Evolutionary conservation across 2,113 vertebrate genomes (phyloP).

Genomic region (Falcunculus frontatus): DNA sequence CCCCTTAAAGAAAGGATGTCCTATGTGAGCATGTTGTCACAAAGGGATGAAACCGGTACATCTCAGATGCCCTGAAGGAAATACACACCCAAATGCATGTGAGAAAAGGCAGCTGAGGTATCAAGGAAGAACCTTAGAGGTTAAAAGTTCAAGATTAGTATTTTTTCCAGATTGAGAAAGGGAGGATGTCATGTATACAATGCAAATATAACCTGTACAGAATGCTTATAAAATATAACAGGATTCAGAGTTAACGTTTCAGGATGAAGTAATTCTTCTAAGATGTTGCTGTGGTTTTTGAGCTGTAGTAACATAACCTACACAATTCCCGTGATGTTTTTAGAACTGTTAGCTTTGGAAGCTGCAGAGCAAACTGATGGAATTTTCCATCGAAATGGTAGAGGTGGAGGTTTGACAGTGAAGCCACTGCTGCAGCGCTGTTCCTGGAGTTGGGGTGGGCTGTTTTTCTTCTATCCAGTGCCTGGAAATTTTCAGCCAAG

Average conservation of each 20-base stretch:
- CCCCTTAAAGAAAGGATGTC: not conserved
- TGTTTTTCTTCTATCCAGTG: not conserved
- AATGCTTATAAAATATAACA: not conserved
- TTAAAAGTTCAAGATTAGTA: not conserved
- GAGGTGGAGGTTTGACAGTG: not conserved
- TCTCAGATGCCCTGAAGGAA: not conserved
- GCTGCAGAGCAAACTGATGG: not conserved
- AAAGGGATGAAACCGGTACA: not conserved
- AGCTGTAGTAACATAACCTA: not conserved
- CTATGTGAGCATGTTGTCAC: not conserved
- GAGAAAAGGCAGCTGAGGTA: not conserved
- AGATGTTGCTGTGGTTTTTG: not conserved
- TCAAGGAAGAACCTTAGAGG: not conserved
- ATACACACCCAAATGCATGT: not conserved
- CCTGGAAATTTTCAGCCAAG: not conserved
- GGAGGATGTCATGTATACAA: not conserved
- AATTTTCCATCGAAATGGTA: not conserved
- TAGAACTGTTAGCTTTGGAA: not conserved
- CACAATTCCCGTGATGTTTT: not conserved
- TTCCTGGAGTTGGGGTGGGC: not conserved
- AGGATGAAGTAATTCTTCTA: not conserved
- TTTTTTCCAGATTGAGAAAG: not conserved
- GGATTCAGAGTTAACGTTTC: not conserved
- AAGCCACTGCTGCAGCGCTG: not conserved
- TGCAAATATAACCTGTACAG: not conserved